Percentiles rank a stretch among this genome's conserved stretches.
phyloP scores from a whole-genome alignment of 2,113 vertebrate genomes.

The Neolamprologus ventralis region DNA sequence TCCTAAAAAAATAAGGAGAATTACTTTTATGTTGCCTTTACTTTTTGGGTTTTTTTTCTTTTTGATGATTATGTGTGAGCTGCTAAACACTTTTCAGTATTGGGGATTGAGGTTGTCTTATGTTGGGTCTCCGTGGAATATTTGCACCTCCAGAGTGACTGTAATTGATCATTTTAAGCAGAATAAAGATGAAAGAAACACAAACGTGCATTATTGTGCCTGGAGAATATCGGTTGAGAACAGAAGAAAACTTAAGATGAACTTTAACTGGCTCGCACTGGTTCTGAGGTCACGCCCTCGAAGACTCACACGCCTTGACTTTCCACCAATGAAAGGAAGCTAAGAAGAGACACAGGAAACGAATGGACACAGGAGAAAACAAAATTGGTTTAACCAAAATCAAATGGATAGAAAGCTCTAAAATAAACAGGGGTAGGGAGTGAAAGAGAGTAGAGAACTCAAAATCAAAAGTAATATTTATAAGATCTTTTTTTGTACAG shows the following conservation, averaged over 20 bases:
- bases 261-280: neutral
- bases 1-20: neutral
- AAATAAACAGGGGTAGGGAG: slow-evolving; percentile 54
- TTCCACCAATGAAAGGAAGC: slow-evolving; percentile 30
- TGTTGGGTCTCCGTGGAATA: slow-evolving; percentile 7
- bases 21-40: neutral
- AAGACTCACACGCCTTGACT: neutral
- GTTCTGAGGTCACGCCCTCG: neutral
- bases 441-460: slow-evolving; percentile 21
- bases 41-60: accelerated
- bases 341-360: neutral
- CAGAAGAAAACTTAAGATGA: neutral
- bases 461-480: slow-evolving; percentile 76
- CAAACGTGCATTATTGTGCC: neutral
- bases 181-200: neutral
- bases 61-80: slow-evolving; percentile 59
- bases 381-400: slow-evolving; percentile 69
- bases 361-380: neutral
- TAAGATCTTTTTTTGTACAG: slow-evolving; percentile 81
- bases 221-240: neutral
- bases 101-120: slow-evolving; percentile 25
- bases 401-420: slow-evolving; percentile 68
- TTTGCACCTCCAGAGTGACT: neutral
- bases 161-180: neutral
- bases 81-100: slow-evolving; percentile 69